phyloP scores from a whole-genome alignment of 2,113 vertebrate genomes.

The Arvicanthis niloticus region DNA sequence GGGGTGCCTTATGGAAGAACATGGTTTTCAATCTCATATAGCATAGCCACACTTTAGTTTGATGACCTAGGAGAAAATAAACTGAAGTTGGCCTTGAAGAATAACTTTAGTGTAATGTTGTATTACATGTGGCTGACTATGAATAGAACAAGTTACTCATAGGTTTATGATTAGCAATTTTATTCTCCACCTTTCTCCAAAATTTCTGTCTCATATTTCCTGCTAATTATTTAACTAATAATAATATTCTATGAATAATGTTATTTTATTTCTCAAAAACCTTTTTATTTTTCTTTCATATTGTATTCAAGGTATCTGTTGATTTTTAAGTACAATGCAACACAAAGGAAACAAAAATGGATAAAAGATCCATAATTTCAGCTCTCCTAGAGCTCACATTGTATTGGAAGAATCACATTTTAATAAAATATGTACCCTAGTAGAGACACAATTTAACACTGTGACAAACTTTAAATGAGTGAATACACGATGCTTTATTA shows the following conservation, averaged over 20 bases:
- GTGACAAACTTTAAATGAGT: not conserved
- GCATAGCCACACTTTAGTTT: not conserved
- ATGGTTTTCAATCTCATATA: not conserved
- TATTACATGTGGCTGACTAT: not conserved
- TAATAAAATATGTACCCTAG: not conserved
- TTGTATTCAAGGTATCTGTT: not conserved
- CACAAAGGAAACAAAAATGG: not conserved
- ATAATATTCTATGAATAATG: not conserved
- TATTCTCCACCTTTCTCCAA: not conserved
- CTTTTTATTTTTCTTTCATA: not conserved
- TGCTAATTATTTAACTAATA: not conserved
- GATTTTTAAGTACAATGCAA: not conserved
- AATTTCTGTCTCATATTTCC: not conserved
- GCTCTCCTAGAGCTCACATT: not conserved
- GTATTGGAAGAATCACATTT: not conserved
- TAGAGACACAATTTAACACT: not conserved
- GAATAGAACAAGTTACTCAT: rapidly evolving
- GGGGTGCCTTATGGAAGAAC: not conserved
- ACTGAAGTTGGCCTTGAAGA: not conserved
- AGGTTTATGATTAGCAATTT: not conserved
- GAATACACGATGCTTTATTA: not conserved
- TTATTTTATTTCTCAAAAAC: not conserved
- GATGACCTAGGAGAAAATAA: not conserved
- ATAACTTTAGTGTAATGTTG: not conserved
- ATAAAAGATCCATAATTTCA: not conserved